Base-by-base conservation (phyloP, 2,888 invertebrate species). In the Sarcophaga carnaria region DNA sequence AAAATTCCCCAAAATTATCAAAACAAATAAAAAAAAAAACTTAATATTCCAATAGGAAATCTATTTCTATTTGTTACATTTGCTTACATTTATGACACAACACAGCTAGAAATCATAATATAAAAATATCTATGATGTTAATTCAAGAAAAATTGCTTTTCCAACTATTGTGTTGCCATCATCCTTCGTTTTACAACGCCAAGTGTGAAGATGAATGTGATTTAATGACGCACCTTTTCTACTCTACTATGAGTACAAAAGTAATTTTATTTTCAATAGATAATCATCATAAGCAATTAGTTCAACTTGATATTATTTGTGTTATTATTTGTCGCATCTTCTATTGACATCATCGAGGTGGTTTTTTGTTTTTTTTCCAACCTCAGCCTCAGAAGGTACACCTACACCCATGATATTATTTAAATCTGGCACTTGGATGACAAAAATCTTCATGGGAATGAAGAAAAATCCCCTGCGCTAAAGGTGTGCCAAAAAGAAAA, bases 221-320 rank as follows among this genome's bases (percentile, higher is more conserved):
- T 83, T 67, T 83, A 62, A 67, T 83, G 83, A 83, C 83, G 83
- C 83, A 83, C 83, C 83, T 83, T 83, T 72, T 77, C 66, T 47
- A 17, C 17, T 54, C 54, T 5, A 17, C 17, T 54, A 14, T 54
- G 54, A 54, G 54, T 54, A 54, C 4, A 54, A 54, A 54, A 54
- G 54, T 54, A 54, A 54, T 22, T 70, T 54, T 22, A 49, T 54
- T 70, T 27, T 71, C 59, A n/a, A 2, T 54, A 81, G 87, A 87
- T 87, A 84, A 87, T 84, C 84, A 87, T 84, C 84, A 75, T 84
- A 84, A 87, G 87, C 87, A 87, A 87, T 87, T 87, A 87, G 86
- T 84, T 87, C 75, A 71, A 75, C 66, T 83, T 80, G 66, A 69
- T 25, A 76, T 83, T 70, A 79, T 72, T 83, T 83, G 62, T 79